Conservation (phyloP, 2,797 vertebrate species). For the Morelia viridis region DNA sequence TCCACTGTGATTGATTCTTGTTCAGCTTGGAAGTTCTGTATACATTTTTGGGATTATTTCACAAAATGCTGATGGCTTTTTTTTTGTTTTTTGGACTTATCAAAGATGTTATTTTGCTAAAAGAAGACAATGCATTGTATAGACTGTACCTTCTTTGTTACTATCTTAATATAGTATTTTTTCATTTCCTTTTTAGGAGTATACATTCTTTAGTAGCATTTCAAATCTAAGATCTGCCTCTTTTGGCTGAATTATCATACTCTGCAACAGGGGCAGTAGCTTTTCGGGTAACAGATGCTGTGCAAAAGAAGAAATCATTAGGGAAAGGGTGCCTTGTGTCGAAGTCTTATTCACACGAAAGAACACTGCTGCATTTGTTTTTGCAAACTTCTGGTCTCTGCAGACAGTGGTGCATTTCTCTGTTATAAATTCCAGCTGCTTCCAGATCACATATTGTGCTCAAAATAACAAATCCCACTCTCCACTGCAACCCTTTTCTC, state of each 20-base stretch:
- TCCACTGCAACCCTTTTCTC: slow-evolving; percentile 10
- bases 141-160: not conserved
- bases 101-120: slow-evolving; percentile 4
- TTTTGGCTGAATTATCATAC: slow-evolving; percentile 6
- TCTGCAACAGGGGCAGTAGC: slow-evolving; percentile 27
- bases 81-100: not conserved
- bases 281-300: slow-evolving; percentile 13
- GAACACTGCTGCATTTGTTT: slow-evolving; percentile 23
- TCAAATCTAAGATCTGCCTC: slow-evolving; percentile 12
- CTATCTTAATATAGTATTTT: not conserved
- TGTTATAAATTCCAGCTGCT: slow-evolving; percentile 43
- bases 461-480: slow-evolving; percentile 24
- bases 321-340: slow-evolving; percentile 16
- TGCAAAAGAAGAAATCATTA: slow-evolving; percentile 9
- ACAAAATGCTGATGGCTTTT: slow-evolving; percentile 24
- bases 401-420: not conserved
- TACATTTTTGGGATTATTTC: slow-evolving; percentile 33
- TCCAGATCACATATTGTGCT: not conserved
- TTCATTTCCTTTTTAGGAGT: slow-evolving; percentile 7
- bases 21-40: slow-evolving; percentile 34
- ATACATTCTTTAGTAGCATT: not conserved
- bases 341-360: slow-evolving; percentile 8
- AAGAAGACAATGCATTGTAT: not conserved
- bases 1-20: slow-evolving; percentile 21
- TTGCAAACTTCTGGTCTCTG: slow-evolving; percentile 11